A percentile compares a stretch with the other conserved stretches of the same genome.
Conservation (phyloP, 2,113 vertebrate genomes). For the Leucopternis melanops region DNA sequence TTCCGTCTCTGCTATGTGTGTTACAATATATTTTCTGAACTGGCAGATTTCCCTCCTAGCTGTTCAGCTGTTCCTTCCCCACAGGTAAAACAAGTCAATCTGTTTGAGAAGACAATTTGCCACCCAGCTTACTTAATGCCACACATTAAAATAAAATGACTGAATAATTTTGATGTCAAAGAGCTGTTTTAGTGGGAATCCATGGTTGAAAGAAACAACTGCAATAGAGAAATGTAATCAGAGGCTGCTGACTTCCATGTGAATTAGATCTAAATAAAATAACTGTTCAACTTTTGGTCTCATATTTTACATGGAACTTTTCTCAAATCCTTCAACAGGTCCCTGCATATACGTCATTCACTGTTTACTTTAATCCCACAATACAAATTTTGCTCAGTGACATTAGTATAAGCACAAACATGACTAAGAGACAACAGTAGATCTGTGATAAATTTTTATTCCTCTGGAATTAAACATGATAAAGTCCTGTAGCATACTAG, state of each 20-base stretch:
- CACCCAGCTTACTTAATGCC: slow-evolving; percentile 36
- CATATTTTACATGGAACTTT: background rate
- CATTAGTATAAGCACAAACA: background rate
- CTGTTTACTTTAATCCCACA: background rate
- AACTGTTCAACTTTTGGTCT: background rate
- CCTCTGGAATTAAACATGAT: background rate
- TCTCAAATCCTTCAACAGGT: background rate
- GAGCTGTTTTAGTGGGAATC: background rate
- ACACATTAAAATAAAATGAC: slow-evolving; percentile 39
- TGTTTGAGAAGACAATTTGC: slow-evolving; percentile 38
- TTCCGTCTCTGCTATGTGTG: background rate
- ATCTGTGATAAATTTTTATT: background rate
- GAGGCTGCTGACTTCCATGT: background rate
- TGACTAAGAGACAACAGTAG: background rate
- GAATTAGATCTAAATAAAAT: background rate
- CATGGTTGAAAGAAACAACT: background rate
- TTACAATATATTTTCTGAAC: slow-evolving; percentile 43
- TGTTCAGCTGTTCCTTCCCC: slow-evolving; percentile 52
- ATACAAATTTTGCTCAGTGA: background rate
- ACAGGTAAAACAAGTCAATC: slow-evolving; percentile 53
- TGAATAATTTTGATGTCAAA: slow-evolving; percentile 21
- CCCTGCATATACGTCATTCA: background rate
- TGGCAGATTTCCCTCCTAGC: slow-evolving; percentile 49
- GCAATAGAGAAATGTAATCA: background rate
- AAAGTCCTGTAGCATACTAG: background rate